These are phyloP conservation scores for Zaprionus bogoriensis DNA, from an alignment of 2,888 invertebrate genomes.

Conservation along the genomic window DNA sequence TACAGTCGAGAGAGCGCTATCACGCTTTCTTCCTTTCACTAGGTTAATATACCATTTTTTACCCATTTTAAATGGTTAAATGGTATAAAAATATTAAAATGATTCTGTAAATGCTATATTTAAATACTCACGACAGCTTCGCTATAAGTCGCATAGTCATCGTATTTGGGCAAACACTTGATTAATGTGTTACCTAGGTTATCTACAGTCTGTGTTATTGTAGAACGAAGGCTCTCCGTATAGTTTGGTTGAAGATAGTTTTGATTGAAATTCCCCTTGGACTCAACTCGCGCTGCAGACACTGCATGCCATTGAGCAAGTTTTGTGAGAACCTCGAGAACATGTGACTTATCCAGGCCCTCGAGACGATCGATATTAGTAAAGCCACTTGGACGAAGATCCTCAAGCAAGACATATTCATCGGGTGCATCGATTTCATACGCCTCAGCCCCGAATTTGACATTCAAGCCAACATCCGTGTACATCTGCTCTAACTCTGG, in stretches of 20 bases:
- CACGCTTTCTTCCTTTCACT: too few relatives aligned
- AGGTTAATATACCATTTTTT: too few relatives aligned
- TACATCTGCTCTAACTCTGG: conserved; percentile 68
- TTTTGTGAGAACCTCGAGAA: background rate
- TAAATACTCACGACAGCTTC: background rate
- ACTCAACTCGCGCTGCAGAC: background rate
- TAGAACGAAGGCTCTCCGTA: background rate
- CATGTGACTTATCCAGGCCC: conserved; percentile 2
- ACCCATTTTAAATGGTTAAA: too few relatives aligned
- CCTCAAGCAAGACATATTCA: conserved; percentile 57
- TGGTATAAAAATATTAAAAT: background rate
- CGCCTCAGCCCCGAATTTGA: conserved; percentile 51
- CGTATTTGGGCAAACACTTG: background rate
- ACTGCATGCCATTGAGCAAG: conserved; percentile 74
- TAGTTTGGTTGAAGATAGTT: conserved; percentile 2
- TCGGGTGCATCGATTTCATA: conserved; percentile 53
- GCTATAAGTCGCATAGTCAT: background rate
- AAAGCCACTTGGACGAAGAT: conserved; percentile 37
- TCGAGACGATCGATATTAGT: background rate
- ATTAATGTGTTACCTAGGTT: conserved; percentile 2
- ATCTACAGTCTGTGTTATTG: conserved; percentile 3
- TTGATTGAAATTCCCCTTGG: background rate
- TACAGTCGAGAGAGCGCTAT: too few relatives aligned
- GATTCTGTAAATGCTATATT: background rate
- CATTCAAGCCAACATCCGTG: conserved; percentile 37